Conservation (phyloP, 1,140 invertebrate genomes). For the Papilio aristodemus region DNA sequence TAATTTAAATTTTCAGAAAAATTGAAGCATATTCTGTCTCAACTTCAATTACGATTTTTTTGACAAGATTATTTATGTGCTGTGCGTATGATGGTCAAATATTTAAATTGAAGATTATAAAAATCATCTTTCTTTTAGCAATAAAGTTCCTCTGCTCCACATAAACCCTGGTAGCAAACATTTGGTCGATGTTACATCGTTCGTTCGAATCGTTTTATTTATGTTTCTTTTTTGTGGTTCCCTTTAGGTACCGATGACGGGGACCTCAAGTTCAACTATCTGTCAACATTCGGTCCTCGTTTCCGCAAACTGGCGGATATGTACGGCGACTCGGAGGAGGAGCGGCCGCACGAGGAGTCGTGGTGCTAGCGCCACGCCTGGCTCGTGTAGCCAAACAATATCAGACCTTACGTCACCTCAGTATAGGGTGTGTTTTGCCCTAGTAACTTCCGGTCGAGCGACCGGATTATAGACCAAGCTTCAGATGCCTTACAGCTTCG, state of each 20-base stretch:
- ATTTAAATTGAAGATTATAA: no score
- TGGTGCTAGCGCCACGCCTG: constrained; percentile 85
- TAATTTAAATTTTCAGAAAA: no score
- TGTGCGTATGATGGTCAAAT: no score
- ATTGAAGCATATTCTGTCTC: no score
- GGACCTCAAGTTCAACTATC: constrained; percentile 97
- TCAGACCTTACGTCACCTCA: constrained; percentile 41
- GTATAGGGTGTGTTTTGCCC: constrained; percentile 39
- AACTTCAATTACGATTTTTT: no score
- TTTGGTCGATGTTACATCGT: no score
- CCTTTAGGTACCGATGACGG: constrained; percentile 92
- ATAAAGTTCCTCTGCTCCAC: no score
- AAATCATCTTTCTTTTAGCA: no score
- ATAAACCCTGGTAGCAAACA: no score
- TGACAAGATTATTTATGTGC: no score
- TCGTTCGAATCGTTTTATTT: neutral
- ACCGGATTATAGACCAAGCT: constrained; percentile 46
- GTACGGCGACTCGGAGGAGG: constrained; percentile 95
- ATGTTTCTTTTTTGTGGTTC: constrained; percentile 31
- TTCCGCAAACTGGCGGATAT: constrained; percentile 98
- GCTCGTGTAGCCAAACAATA: constrained; percentile 66
- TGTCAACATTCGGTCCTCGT: constrained; percentile 97
- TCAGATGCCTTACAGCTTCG: constrained; percentile 57
- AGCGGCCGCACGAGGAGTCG: constrained; percentile 87
- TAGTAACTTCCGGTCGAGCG: constrained; percentile 36